Evolutionary conservation across 2,888 invertebrate species (phyloP), one percentile per base, ranked within the genome.

Genomic region (Incurvaria masculella): DNA sequence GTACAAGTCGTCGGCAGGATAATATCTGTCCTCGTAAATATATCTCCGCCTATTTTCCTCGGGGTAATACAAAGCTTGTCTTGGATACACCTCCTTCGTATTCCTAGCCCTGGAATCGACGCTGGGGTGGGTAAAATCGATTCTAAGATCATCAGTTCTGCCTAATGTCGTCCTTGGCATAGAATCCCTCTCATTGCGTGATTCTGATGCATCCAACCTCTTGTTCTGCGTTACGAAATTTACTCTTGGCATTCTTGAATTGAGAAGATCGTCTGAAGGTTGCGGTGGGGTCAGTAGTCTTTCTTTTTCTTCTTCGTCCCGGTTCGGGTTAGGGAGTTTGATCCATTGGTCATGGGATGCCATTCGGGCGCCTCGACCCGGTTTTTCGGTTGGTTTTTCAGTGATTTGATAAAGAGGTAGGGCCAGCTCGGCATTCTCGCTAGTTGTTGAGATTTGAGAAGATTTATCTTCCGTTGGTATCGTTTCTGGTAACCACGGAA

Each of bases 161-260:
- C 47, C 43, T 5, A 48, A 48, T 8, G 69, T 64, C 1, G 69
- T 58, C 61, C 78, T 64, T 54, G 74, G 79, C 18, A 79, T 64
- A 17, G 73, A 65, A 56, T 79, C 79, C 56, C 78, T 76, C 49
- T 80, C 76, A 56, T 76, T 73, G 43, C 79, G 68, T 4, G 76
- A 76, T 62, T 80, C 80, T 1, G 79, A 73, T 14, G 78, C 63
- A 58, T 79, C 76, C 20, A 79, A 56, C 1, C 64, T 62, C 68
- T 81, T 81, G 52, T 83, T 80, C 59, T 85, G 85, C 0, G 86
- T 86, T 14, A 86, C 82, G 56, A 86, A 86, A 62, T 86, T 84
- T 1, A 86, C 84, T 56, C 84, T 65, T 1, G 86, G 85, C 66
- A 84, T 84, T 55, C 85, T 67, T 3, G 82, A 75, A 58, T 78